These are phyloP conservation scores for Sus scrofa DNA, from an alignment of 2,113 vertebrate species.

Conservation along the genomic window T2T-Sscrofa CM000817.6:167822001-167822500, in stretches of 20 bases:
- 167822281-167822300: too few relatives aligned
- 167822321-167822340: neutral
- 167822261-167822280: accelerated
- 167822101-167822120: neutral
- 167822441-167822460: neutral
- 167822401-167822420: neutral
- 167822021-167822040: neutral
- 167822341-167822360: neutral
- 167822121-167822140: neutral
- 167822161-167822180: neutral
- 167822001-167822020: neutral
- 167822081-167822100: neutral
- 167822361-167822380: neutral
- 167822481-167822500: neutral
- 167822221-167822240: neutral
- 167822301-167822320: neutral
- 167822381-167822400: neutral
- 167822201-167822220: neutral
- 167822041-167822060: neutral
- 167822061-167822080: neutral
- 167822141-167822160: neutral
- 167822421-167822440: neutral
- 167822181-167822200: neutral
- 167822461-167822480: neutral
- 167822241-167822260: neutral